Conservation (phyloP, 2,797 vertebrate species). For the Synanceia verrucosa region DNA sequence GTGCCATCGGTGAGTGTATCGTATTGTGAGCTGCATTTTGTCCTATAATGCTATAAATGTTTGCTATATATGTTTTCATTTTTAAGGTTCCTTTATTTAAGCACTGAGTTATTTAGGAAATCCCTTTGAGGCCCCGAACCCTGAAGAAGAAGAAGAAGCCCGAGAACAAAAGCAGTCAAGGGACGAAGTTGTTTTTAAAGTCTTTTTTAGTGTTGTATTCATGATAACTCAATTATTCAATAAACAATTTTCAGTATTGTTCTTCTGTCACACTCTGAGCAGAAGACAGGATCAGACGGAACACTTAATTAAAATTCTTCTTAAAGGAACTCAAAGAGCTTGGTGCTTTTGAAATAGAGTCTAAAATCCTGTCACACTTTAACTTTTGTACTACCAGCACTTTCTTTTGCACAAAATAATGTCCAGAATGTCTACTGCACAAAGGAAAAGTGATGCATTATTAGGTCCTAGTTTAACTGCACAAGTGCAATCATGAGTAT, state of each 20-base stretch:
- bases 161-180: conserved; percentile 1
- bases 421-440: neutral
- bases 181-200: neutral
- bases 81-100: neutral
- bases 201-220: conserved; percentile 5
- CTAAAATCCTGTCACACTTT: neutral
- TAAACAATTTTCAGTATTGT: neutral
- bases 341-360: neutral
- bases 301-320: conserved; percentile 4
- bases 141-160: neutral
- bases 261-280: neutral
- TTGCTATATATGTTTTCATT: no score
- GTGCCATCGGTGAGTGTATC: neutral
- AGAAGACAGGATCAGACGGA: neutral
- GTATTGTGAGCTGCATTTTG: neutral
- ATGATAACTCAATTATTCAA: neutral
- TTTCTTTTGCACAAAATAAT: neutral
- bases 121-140: neutral
- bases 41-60: neutral
- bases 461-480: neutral
- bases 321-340: neutral
- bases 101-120: conserved; percentile 3
- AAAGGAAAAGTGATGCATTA: neutral
- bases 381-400: neutral
- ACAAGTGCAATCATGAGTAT: neutral